phyloP scores from a whole-genome alignment of 2,797 vertebrate species.

The Chrysocyon brachyurus region DNA sequence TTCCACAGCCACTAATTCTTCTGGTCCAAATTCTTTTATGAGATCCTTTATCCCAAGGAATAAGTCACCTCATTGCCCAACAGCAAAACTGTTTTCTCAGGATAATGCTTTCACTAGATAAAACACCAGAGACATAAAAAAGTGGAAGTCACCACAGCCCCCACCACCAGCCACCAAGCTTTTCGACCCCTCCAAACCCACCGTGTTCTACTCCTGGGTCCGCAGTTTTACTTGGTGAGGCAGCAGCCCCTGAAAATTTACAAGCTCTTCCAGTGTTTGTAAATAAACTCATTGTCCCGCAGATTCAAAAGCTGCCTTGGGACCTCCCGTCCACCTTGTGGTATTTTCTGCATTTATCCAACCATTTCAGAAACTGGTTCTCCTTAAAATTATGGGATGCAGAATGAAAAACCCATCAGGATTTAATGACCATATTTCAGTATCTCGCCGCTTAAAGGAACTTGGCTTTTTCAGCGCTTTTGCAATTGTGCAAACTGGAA shows the following conservation, averaged over 20 bases:
- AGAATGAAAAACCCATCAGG: slow-evolving; percentile 80
- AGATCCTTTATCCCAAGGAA: slow-evolving; percentile 50
- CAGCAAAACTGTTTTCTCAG: slow-evolving; percentile 70
- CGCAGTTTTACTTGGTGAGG: background rate
- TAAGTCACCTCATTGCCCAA: slow-evolving; percentile 56
- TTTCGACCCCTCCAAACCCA: slow-evolving; percentile 43
- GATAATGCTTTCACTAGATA: slow-evolving; percentile 81
- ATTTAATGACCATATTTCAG: slow-evolving; percentile 74
- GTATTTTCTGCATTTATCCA: slow-evolving; percentile 54
- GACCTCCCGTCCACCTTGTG: slow-evolving; percentile 16
- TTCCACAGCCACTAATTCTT: slow-evolving; percentile 28
- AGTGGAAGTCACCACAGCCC: background rate
- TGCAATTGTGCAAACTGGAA: slow-evolving; percentile 68
- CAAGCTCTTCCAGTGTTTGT: slow-evolving; percentile 6
- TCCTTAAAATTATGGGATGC: slow-evolving; percentile 67
- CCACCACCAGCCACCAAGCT: background rate
- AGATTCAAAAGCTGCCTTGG: background rate
- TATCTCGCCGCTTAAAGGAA: slow-evolving; percentile 37
- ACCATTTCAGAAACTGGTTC: slow-evolving; percentile 68
- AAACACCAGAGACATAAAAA: slow-evolving; percentile 66
- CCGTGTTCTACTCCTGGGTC: background rate
- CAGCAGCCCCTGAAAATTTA: background rate
- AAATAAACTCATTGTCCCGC: slow-evolving; percentile 66
- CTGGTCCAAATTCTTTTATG: slow-evolving; percentile 53
- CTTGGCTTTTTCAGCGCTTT: slow-evolving; percentile 72